Base-by-base conservation (phyloP, 2,797 vertebrate genomes). In the Paguma larvata region DNA sequence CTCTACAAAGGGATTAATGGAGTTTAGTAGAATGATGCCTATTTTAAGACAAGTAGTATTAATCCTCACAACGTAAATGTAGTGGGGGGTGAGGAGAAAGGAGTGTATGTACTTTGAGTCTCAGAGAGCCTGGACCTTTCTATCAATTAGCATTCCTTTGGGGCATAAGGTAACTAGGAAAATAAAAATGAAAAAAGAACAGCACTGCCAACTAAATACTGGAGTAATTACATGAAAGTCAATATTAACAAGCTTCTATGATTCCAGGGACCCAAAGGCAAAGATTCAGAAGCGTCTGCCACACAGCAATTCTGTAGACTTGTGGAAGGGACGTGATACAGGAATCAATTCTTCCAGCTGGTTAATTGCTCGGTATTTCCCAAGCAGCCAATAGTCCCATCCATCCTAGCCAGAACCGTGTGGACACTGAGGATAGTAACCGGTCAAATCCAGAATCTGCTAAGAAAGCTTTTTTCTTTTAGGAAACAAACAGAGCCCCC, bases 221-320 rank as follows among this genome's bases (percentile, higher is more conserved):
- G 70, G 92, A 97, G 95, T 94, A 97, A 97, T 98, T 96, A 96
- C 41, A 86, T 94, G 65, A 89, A 97, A 97, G 79, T 97, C 98
- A 87, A 97, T 98, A 91, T 89, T 97, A 97, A 97, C 91, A 95
- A 96, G 95, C 63, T 97, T 62, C 73, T 78, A 53, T 48, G 53
- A 96, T 97, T 95, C 73, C 90, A 95, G 79, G 30, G 68, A 85
- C 93, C 92, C 95, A 93, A 85, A 78, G 73, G 73, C 94, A 89
- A 73, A 32, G 90, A 89, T 95, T 93, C 68, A 11, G 82, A 82
- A 95, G 38, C 19, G 46, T 95, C 65, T 92, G 79, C 63, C 89
- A 94, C 73, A 97, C 97, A 85, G 82, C 87, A 87, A 14, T 85
- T 96, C 85, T 93, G 80, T 63, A 95, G 84, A 88, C 72, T 72